Percentiles rank a stretch among this genome's conserved stretches.
Conservation (phyloP, 2,888 invertebrate genomes). For the Hydrotaea cyrtoneurina region DNA sequence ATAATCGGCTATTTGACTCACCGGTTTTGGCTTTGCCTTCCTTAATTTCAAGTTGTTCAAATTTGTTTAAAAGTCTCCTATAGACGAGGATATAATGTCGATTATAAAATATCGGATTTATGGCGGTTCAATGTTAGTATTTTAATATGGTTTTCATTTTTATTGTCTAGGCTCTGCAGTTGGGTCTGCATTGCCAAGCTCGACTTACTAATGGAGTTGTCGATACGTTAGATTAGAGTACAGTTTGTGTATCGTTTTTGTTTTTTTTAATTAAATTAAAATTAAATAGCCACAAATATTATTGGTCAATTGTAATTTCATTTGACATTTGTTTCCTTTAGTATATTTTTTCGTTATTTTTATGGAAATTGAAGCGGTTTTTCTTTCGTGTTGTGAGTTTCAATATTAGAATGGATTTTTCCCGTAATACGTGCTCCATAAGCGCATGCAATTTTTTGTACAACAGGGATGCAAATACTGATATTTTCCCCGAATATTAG, state of each 20-base stretch:
- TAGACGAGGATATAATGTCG: background rate
- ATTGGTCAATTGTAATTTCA: background rate
- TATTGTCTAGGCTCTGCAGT: background rate
- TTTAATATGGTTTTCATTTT: background rate
- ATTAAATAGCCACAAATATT: constrained; percentile 20
- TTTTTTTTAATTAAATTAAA: constrained; percentile 31
- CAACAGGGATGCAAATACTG: too few relatives aligned
- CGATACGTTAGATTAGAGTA: constrained; percentile 1
- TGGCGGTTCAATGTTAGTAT: constrained; percentile 2
- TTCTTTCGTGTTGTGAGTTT: background rate
- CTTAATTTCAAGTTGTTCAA: constrained; percentile 19
- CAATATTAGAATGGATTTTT: background rate
- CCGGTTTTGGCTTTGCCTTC: background rate
- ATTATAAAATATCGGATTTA: constrained; percentile 30
- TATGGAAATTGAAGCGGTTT: background rate
- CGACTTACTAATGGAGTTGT: constrained; percentile 13
- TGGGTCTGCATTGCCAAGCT: background rate
- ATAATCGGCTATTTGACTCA: background rate
- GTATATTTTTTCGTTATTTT: background rate
- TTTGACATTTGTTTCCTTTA: constrained; percentile 10
- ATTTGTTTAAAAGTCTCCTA: constrained; percentile 30
- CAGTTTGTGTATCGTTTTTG: background rate
- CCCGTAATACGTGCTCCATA: background rate
- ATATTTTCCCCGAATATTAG: too few relatives aligned
- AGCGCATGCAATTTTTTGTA: too few relatives aligned